Evolutionary conservation across 1,140 invertebrate species (phyloP).

Genomic region (Drosophila littoralis): DNA sequence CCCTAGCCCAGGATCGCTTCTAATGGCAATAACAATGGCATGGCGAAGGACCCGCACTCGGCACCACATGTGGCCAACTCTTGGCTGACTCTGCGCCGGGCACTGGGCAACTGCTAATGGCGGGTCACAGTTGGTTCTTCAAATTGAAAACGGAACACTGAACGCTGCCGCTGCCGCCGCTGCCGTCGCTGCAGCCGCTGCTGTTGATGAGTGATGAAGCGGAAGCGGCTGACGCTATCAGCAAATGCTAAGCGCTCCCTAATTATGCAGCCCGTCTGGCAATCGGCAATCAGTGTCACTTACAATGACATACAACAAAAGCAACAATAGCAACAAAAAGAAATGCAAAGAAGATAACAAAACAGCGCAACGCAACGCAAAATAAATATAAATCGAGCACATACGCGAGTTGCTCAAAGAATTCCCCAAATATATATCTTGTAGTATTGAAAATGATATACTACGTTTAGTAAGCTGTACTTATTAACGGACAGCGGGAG

Average conservation of each 20-base stretch:
- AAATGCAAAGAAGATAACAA: slow-evolving; percentile 32
- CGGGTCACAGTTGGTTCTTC: slow-evolving; percentile 21
- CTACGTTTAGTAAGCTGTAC: too few species aligned
- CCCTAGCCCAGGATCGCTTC: slow-evolving; percentile 1
- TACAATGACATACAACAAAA: slow-evolving; percentile 51
- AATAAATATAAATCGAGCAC: slow-evolving; percentile 37
- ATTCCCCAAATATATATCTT: neutral
- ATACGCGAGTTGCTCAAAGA: slow-evolving; percentile 23
- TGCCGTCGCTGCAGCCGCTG: neutral
- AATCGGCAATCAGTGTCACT: slow-evolving; percentile 55
- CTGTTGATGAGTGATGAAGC: slow-evolving; percentile 41
- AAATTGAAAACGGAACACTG: slow-evolving; percentile 40
- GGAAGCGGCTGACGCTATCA: slow-evolving; percentile 43
- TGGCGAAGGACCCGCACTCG: slow-evolving; percentile 4
- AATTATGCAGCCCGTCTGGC: slow-evolving; percentile 55
- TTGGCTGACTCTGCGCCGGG: slow-evolving; percentile 1
- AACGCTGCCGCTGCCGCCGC: neutral
- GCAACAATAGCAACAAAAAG: slow-evolving; percentile 9
- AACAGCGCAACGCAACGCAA: slow-evolving; percentile 16
- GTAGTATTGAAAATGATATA: neutral
- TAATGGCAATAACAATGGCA: slow-evolving; percentile 25
- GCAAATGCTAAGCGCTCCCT: slow-evolving; percentile 44
- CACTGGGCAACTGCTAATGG: slow-evolving; percentile 9
- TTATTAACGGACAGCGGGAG: neutral
- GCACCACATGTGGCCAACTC: slow-evolving; percentile 38